Conservation (phyloP, 1,140 invertebrate genomes). For the Andrena cerasifolii region DNA sequence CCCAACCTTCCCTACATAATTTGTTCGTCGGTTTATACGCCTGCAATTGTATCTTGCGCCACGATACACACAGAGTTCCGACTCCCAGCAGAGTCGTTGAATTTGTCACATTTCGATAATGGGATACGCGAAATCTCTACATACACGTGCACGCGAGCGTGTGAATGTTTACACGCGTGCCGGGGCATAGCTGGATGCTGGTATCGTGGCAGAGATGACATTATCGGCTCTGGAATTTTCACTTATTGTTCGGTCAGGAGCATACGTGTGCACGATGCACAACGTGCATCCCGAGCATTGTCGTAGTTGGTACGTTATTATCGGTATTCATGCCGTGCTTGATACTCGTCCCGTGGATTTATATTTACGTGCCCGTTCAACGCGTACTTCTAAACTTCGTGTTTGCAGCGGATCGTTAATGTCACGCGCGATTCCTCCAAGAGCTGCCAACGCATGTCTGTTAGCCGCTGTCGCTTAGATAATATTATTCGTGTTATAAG, state of each 20-base stretch:
- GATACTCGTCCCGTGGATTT: conserved; percentile 14
- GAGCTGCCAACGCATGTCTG: background rate
- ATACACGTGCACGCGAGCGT: background rate
- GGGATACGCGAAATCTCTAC: conserved; percentile 14
- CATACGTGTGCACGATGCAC: background rate
- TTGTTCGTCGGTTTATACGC: too few relatives aligned
- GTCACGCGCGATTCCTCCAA: conserved; percentile 4
- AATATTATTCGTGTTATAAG: background rate
- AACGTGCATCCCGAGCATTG: background rate
- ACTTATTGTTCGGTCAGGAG: conserved; percentile 35
- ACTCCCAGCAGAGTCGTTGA: background rate
- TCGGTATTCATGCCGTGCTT: conserved; percentile 26
- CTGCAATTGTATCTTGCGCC: too few relatives aligned
- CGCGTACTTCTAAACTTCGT: conserved; percentile 24
- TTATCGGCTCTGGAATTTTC: conserved; percentile 52
- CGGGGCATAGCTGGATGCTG: background rate
- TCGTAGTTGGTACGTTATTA: conserved; percentile 27
- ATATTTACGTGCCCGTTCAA: conserved; percentile 14
- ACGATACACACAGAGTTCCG: background rate
- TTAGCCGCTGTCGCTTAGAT: background rate
- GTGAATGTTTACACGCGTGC: conserved; percentile 20
- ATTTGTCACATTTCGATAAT: conserved; percentile 17
- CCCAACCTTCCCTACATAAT: too few relatives aligned
- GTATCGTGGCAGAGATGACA: conserved; percentile 36
- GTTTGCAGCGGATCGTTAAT: conserved; percentile 29